Evolutionary conservation across 2,113 vertebrate genomes (phyloP), one percentile per base, ranked within the genome.

Genomic region (Speoplatyrhinus poulsoni): DNA sequence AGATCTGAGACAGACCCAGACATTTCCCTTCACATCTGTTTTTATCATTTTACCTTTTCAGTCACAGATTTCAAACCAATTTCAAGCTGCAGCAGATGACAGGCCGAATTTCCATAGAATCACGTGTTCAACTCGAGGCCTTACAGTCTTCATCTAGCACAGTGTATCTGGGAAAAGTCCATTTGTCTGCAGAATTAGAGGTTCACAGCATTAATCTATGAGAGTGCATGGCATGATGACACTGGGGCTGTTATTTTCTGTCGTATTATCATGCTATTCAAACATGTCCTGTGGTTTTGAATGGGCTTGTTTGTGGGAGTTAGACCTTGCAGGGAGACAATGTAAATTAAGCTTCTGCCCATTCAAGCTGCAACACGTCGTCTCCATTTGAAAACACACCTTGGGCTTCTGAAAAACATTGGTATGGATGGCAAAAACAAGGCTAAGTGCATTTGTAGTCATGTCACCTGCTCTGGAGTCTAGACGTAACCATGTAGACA

Each of bases 331-430:
- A 72, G 77, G 77, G 64, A 79, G 79, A 76, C 59, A 61, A 53
- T 63, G 72, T 58, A 70, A 83, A 75, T 67, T 75, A 81, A 60
- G 69, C 73, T 68, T 82, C 76, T 41, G 83, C 77, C 70, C 55
- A 80, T 83, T 92, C 92, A 86, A 79, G 91, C 88, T 80, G 70
- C 62, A 67, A 86, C 91, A 86, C 48, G 92, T 87, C 82, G 64
- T 57, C 33, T 58, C 69, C 70, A 77, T 79, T 86, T 80, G 82
- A 76, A 72, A 66, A 65, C 74, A 72, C 84, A 81, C 63, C 75
- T 70, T 49, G 64, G 32, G 50, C 75, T 55, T 61, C 56, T 64
- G 71, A 67, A 50, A 60, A 70, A 63, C 68, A 69, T 74, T 59
- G 73, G 67, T 67, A 7, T n/a, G 65, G 55, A 71, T 19, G 46